Base-by-base conservation (phyloP, 2,113 vertebrate genomes). In the Clarias batrachus region DNA sequence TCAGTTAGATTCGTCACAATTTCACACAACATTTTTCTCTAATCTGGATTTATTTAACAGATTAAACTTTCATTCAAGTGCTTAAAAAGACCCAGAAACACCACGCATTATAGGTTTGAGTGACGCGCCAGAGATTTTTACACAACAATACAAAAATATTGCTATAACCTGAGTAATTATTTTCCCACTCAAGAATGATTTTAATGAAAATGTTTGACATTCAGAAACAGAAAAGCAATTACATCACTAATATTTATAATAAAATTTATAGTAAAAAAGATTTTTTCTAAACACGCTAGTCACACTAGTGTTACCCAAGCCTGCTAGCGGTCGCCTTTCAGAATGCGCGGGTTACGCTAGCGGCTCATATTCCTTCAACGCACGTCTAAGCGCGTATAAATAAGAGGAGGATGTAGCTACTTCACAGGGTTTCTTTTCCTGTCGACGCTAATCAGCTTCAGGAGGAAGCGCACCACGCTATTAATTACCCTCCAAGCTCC, bases 391-490 rank as follows among this genome's bases (percentile, higher is more conserved):
- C 17, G 74, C 3, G 52, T 8, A 56, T 16, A 56, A 77, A 77
- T 77, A 77, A 56, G 12, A 77, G 13, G 52, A 54, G 74, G 52
- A 77, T 27, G 74, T 77, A 3, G 74, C 25, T 27, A 56, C 48
- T 27, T 56, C 48, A 56, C n/a, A 27, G 48, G 23, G 74, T 77
- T 56, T 77, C 74, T 77, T 16, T 77, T 77, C 52, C 74, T 77
- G 74, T 56, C 74, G 25, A 56, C 48, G 74, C 25, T 77, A 77
- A 77, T 77, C 74, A 77, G 74, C 74, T 77, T 77, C 25, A 27
- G 3, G 52, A 77, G 52, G 52, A 76, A 77, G 74, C 13, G 1
- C 48, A 56, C 56, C 74, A 77, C 74, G 52, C 74, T 77, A 77
- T 77, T 77, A 77, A 77, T 77, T 77, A 77, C 48, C 74, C 74